Conservation (phyloP, 2,113 vertebrate genomes). For the Melanerpes aurifrons region DNA sequence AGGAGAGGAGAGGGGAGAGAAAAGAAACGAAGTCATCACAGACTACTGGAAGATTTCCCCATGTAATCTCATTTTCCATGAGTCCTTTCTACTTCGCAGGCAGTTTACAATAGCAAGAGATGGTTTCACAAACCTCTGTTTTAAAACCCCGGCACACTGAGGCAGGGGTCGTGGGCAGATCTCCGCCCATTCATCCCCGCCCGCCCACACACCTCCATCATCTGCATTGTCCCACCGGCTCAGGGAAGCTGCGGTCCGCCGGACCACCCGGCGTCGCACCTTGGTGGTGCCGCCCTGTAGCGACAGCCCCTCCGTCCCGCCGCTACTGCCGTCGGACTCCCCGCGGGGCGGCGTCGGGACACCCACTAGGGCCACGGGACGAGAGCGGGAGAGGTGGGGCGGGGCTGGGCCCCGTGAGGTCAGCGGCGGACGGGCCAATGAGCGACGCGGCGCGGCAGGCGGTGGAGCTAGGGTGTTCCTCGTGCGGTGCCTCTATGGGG, state of each 20-base stretch:
- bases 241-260: background rate
- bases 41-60: background rate
- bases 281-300: background rate
- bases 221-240: background rate
- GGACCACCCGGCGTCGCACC: background rate
- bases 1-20: too few relatives aligned
- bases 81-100: background rate
- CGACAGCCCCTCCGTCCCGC: background rate
- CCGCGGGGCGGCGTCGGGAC: too few relatives aligned
- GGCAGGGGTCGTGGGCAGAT: background rate
- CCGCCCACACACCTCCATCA: background rate
- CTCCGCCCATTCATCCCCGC: background rate
- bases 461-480: background rate
- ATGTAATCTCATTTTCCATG: background rate
- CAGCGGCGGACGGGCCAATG: conserved; percentile 37
- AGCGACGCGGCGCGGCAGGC: background rate
- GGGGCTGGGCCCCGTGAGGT: conserved; percentile 12
- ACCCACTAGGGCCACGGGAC: background rate
- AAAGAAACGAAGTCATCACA: background rate
- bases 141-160: background rate
- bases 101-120: background rate
- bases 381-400: background rate
- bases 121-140: background rate
- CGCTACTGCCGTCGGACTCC: too few relatives aligned
- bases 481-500: background rate